Conservation (phyloP, 2,888 invertebrate genomes). For the Tiliacea aurago region DNA sequence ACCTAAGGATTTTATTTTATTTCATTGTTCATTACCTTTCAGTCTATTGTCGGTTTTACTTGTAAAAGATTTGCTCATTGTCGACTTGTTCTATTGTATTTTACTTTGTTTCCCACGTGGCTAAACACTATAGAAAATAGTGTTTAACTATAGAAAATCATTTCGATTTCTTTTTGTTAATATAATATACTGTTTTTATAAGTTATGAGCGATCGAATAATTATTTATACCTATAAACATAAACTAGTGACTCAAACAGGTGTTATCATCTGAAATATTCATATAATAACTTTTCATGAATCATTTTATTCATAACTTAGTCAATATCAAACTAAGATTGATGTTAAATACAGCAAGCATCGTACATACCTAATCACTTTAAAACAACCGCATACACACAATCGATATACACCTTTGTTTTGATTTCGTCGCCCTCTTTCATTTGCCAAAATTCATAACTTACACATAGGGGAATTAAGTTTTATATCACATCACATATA, state of each 20-base stretch:
- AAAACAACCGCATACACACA: conserved; percentile 78
- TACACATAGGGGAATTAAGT: conserved; percentile 44
- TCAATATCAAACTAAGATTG: conserved; percentile 11
- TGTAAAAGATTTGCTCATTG: conserved; percentile 2
- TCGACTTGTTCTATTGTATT: conserved; percentile 9
- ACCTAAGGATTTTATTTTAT: conserved; percentile 23
- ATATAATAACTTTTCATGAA: neutral
- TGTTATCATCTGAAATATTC: conserved; percentile 33
- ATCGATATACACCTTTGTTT: conserved; percentile 87
- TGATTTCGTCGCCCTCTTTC: conserved; percentile 74
- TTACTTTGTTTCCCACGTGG: conserved; percentile 1
- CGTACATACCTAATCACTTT: conserved; percentile 69
- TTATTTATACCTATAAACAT: neutral
- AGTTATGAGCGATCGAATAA: neutral
- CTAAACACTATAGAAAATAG: neutral
- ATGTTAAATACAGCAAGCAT: conserved; percentile 25
- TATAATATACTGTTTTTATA: neutral
- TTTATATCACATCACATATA: conserved; percentile 59
- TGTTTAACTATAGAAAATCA: neutral
- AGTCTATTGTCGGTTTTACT: conserved; percentile 1
- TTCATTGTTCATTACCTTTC: conserved; percentile 29
- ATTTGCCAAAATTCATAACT: conserved; percentile 66
- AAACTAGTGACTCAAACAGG: conserved; percentile 53
- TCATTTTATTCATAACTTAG: neutral
- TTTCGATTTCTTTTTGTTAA: neutral